Evolutionary conservation across 2,888 invertebrate species (phyloP).

Genomic region (Microctonus aethiopoides): DNA sequence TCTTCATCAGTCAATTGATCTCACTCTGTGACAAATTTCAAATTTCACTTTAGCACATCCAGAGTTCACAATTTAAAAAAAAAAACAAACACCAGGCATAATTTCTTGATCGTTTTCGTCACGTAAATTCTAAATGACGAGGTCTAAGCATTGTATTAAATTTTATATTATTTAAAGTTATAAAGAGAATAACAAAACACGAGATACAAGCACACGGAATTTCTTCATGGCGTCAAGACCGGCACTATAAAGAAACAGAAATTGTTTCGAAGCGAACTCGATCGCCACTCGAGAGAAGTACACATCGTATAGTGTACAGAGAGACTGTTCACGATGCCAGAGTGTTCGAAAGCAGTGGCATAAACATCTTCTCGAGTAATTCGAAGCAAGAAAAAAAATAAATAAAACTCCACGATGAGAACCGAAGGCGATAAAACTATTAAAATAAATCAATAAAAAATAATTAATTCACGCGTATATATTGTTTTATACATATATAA

Average conservation of each 20-base stretch:
- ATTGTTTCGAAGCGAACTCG: constrained; percentile 1
- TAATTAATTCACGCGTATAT: background rate
- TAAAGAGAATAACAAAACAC: too few species aligned
- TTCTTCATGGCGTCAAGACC: constrained; percentile 46
- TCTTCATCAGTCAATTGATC: constrained; percentile 30
- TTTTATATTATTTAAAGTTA: too few species aligned
- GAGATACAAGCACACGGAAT: constrained; percentile 35
- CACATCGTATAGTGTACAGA: background rate
- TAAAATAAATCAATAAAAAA: background rate
- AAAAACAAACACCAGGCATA: too few species aligned
- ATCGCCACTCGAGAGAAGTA: background rate
- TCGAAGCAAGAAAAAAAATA: background rate
- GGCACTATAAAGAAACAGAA: constrained; percentile 40
- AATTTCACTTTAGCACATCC: background rate
- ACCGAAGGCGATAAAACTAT: too few species aligned
- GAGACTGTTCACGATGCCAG: constrained; percentile 1
- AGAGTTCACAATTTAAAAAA: too few species aligned
- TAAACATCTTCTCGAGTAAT: background rate
- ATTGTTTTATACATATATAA: background rate
- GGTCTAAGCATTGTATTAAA: too few species aligned
- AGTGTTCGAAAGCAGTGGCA: constrained; percentile 14
- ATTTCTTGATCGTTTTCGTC: background rate
- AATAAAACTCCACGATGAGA: background rate
- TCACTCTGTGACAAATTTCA: background rate
- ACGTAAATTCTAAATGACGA: background rate